Percentiles rank a stretch among this genome's conserved stretches.
Conservation (phyloP, 2,888 invertebrate genomes). For the Xanthorhoe designata region DNA sequence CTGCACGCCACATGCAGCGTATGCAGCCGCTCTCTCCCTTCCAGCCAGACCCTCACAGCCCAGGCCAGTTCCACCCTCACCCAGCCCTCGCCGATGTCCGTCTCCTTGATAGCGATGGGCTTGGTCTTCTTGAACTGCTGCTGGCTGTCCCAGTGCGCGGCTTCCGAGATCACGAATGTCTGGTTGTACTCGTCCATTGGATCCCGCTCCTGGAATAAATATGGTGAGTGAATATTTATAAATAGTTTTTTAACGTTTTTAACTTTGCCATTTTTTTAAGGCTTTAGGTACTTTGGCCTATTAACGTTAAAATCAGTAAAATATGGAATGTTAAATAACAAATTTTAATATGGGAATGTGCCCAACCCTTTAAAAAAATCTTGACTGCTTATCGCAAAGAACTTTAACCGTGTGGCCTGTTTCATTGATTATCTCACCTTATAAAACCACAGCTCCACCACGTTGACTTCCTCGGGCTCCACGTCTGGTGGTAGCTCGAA, state of each 20-base stretch:
- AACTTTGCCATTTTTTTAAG: no score
- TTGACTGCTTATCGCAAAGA: no score
- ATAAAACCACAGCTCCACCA: slow-evolving; percentile 93
- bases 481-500: slow-evolving; percentile 92
- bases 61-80: slow-evolving; percentile 91
- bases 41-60: slow-evolving; percentile 91
- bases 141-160: slow-evolving; percentile 90
- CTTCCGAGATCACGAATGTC: slow-evolving; percentile 91
- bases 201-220: slow-evolving; percentile 79
- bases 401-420: no score
- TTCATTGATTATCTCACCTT: slow-evolving; percentile 72
- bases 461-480: slow-evolving; percentile 90
- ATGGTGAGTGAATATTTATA: background rate
- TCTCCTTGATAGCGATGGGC: slow-evolving; percentile 91
- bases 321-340: no score
- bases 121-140: slow-evolving; percentile 91
- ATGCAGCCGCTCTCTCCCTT: slow-evolving; percentile 88
- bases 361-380: no score
- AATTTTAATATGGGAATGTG: no score
- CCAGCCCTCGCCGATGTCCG: slow-evolving; percentile 92
- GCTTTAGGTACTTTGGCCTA: no score
- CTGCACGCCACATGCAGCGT: slow-evolving; percentile 92
- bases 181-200: slow-evolving; percentile 88
- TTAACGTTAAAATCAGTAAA: no score
- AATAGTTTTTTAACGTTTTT: background rate